Evolutionary conservation across 2,888 invertebrate species (phyloP).

Genomic region (Nasonovia ribisnigri): DNA sequence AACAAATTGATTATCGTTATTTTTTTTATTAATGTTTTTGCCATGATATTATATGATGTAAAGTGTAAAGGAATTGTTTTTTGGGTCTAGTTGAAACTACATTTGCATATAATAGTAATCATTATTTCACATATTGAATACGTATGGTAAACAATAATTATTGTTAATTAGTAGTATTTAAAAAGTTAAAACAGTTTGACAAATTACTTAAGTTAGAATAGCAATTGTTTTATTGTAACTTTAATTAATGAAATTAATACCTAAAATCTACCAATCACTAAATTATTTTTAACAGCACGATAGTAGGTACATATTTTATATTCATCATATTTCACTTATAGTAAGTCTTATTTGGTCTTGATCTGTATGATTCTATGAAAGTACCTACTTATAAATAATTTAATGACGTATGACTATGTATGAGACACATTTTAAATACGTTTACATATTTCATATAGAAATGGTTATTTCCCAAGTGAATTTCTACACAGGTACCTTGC

Average conservation of each 20-base stretch:
- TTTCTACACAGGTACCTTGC: neutral
- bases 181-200: neutral
- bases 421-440: neutral
- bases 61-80: neutral
- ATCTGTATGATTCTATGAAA: neutral
- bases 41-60: neutral
- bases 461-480: neutral
- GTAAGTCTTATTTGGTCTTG: neutral
- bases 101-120: neutral
- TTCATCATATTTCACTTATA: neutral
- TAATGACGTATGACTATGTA: neutral
- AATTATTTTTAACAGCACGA: neutral
- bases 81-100: neutral
- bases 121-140: neutral
- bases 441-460: slow-evolving; percentile 31
- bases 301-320: neutral
- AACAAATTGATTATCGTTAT: neutral
- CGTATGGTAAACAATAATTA: neutral
- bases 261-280: neutral
- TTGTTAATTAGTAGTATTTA: neutral
- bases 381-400: slow-evolving; percentile 26
- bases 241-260: neutral
- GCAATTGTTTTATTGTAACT: neutral
- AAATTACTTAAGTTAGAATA: neutral
- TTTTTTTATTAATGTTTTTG: neutral